Evolutionary conservation across 2,888 invertebrate genomes (phyloP), one percentile per base, ranked within the genome.

Genomic region (Calliphora vomitoria): DNA sequence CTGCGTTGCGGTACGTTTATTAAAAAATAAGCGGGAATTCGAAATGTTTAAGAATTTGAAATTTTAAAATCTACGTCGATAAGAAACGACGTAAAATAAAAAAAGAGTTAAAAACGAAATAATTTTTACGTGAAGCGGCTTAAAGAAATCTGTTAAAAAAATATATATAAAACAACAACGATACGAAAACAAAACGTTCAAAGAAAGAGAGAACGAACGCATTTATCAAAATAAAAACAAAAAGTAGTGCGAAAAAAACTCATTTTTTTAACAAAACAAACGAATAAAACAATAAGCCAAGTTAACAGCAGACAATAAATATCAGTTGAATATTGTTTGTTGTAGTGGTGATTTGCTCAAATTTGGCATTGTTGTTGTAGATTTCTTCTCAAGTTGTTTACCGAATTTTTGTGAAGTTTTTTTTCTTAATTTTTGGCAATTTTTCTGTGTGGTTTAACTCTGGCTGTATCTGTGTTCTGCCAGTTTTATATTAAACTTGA

Each of bases 1-100:
- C 86, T 90, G 79, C 79, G 55, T 89, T 90, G 88, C 86, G 88
- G 91, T 89, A 64, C 79, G 69, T 55, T 78, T 18, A 8, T 41
- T 78, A 80, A 82, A 72, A 8, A 81, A 58, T 62, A 66, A 58
- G 55, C 75, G 78, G 79, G 10, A 58, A 0, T 50, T 66, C 31
- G 47, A 66, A 71, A 47, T 44, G 0, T 47, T 2, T 62, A 41
- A 3, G 25, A 60, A 18, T 44, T 62, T 76, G 41, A 5, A 31
- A 31, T 66, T 75, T 20, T 25, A 55, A 69, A 72, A 75, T 41
- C 58, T 64, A 74, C 50, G 44, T 81, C 72, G 38, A 25, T 18
- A 82, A 68, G 38, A 35, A 55, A 53, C 60, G 71, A 74, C 69
- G 64, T 79, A 25, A 25, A n/a, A n/a, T n/a, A n/a, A 25, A 25